phyloP scores from a whole-genome alignment of 2,113 vertebrate species.

The Ornithorhynchus anatinus region DNA sequence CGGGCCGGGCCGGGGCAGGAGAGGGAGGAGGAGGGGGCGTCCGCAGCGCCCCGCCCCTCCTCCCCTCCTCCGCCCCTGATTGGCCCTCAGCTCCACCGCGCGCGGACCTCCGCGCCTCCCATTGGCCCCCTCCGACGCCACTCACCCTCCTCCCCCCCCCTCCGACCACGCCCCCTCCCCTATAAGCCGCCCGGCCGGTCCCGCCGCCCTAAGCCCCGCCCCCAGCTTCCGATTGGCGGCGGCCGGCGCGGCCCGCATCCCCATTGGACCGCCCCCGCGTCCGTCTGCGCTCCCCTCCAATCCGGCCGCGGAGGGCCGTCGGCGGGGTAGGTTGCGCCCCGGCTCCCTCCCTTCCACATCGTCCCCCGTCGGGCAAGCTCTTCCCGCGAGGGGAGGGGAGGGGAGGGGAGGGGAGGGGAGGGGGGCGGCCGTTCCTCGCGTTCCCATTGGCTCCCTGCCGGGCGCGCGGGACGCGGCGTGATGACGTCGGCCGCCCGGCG shows the following conservation, averaged over 20 bases:
- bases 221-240: slow-evolving; percentile 22
- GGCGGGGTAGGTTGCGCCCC: slow-evolving; percentile 52
- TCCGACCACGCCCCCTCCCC: background rate
- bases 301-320: slow-evolving; percentile 44
- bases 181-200: background rate
- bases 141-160: background rate
- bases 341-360: background rate
- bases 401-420: no score
- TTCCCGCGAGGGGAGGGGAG: background rate
- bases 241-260: background rate
- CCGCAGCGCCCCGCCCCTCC: slow-evolving; percentile 31
- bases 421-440: background rate
- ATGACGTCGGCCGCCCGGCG: slow-evolving; percentile 25
- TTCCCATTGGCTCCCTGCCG: no score
- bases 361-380: no score
- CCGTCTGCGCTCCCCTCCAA: background rate
- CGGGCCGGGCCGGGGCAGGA: slow-evolving; percentile 3
- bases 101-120: no score
- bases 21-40: slow-evolving; percentile 27
- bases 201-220: background rate
- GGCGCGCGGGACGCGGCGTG: slow-evolving; percentile 16
- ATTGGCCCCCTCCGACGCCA: background rate
- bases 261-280: background rate
- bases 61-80: slow-evolving; percentile 21
- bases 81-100: slow-evolving; percentile 16